Base-by-base conservation (phyloP, 1,140 invertebrate species). In the Hypsibius dujardini region DNA sequence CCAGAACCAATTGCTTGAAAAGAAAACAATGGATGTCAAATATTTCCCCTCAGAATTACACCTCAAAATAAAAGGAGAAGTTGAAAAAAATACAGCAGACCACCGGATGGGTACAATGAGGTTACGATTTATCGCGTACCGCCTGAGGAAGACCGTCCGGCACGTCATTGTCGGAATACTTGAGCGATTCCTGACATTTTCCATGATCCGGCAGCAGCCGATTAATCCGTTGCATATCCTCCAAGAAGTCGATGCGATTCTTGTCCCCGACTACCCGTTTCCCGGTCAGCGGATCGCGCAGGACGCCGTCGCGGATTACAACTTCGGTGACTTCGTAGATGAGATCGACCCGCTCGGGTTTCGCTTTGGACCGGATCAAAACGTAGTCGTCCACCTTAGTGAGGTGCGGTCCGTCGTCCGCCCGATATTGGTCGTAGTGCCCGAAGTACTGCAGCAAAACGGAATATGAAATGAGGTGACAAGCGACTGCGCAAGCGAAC, bases 311-410 rank as follows among this genome's bases (percentile, higher is more conserved):
- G 3, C 62, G 62, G 45, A 14, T 7, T 14, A 67, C 42, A 3
- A 67, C 62, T 67, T 67, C 62, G 42, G 62, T 14, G 42, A 67
- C 62, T 67, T 67, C 62, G 45, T 67, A 42, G 12, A 67, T 3
- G 12, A 67, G 45, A 42, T 67, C 62, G 3, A 67, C 7, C 3
- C 62, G 62, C 62, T 67, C 7, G 3, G 62, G 62, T 3, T 67
- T 67, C 3, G 3, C 42, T 42, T 67, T 67, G 7, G 12, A 12
- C 42, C 42, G 12, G 7, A 67, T 67, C 42, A 67, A 3, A 7
- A 67, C 62, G 62, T 67, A 67, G 42, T 67, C 62, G 45, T 42
- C 42, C 7, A 67, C 42, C 45, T 67, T 67, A 3, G 62, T 67
- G 7, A 3, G 3, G 62, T 67, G 62, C 12, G 62, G 62, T 14